Percentiles rank a stretch among this genome's conserved stretches.
These are phyloP conservation scores for Gymnoscopelus braueri DNA, from an alignment of 2,797 vertebrate species.

Conservation along the genomic window DNA sequence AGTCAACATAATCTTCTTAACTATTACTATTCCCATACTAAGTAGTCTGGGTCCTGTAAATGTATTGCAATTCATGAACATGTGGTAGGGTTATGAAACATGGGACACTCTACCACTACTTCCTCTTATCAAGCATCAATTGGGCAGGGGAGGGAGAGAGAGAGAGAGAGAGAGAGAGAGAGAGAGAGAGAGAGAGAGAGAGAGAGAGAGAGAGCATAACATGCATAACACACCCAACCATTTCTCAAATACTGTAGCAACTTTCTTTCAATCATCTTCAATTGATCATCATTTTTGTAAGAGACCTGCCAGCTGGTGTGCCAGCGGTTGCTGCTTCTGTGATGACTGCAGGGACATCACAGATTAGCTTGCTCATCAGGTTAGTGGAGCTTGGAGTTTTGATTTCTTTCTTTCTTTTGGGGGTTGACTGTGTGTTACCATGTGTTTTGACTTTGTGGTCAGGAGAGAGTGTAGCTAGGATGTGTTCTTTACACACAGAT, in stretches of 20 bases:
- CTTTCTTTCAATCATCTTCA: not conserved
- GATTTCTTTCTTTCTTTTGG: too few species aligned
- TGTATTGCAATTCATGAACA: too few species aligned
- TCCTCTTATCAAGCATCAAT: too few species aligned
- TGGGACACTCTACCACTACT: too few species aligned
- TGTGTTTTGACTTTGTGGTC: too few species aligned
- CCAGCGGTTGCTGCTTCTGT: not conserved
- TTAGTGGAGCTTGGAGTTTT: conserved; percentile 28
- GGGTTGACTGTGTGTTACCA: not conserved
- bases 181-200: not conserved
- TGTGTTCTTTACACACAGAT: too few species aligned
- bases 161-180: conserved; percentile 1
- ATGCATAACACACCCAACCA: not conserved
- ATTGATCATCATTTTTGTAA: conserved; percentile 7
- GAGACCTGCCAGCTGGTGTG: not conserved
- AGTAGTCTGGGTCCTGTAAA: too few species aligned
- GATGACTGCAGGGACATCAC: not conserved
- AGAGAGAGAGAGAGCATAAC: not conserved
- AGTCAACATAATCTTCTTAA: too few species aligned
- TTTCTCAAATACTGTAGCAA: not conserved
- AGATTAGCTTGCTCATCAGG: conserved; percentile 24
- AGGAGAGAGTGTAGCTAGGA: too few species aligned
- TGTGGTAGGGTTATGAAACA: too few species aligned
- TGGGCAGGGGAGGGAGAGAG: not conserved
- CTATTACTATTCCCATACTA: too few species aligned